Evolutionary conservation across 1,140 invertebrate species (phyloP).

Genomic region (Lucilia sericata): DNA sequence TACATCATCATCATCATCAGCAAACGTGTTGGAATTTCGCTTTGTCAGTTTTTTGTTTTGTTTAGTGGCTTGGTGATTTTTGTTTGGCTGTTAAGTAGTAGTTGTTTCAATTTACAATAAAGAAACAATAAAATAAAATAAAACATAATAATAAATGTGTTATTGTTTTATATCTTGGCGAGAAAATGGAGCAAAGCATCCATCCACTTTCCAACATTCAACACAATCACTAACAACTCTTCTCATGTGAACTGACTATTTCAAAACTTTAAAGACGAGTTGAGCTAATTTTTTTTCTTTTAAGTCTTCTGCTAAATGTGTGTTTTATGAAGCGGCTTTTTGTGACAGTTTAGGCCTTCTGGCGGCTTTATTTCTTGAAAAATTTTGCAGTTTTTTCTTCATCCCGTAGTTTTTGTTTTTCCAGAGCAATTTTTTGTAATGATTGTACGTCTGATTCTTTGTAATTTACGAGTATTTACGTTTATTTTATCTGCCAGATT

Average conservation of each 20-base stretch:
- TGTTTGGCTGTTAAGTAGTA: background rate
- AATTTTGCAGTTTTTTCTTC: background rate
- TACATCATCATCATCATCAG: background rate
- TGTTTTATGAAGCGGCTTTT: conserved; percentile 14
- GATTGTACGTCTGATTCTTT: background rate
- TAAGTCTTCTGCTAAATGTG: background rate
- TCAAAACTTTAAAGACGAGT: background rate
- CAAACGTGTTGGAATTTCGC: conserved; percentile 2
- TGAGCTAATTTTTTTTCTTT: background rate
- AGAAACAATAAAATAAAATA: background rate
- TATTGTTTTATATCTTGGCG: background rate
- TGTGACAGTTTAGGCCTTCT: conserved; percentile 4
- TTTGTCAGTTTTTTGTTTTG: background rate
- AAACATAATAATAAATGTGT: background rate
- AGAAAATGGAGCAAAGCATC: background rate
- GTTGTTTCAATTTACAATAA: background rate
- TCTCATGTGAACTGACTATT: too few relatives aligned
- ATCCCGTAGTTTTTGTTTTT: background rate
- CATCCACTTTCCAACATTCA: background rate
- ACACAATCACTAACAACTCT: background rate
- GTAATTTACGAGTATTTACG: conserved; percentile 21
- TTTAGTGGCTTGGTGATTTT: background rate
- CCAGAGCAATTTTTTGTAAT: background rate
- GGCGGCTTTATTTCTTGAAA: background rate
- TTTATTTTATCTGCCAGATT: background rate